These are phyloP conservation scores for Pampusana beccarii DNA, from an alignment of 2,113 vertebrate genomes.

Conservation along the genomic window DNA sequence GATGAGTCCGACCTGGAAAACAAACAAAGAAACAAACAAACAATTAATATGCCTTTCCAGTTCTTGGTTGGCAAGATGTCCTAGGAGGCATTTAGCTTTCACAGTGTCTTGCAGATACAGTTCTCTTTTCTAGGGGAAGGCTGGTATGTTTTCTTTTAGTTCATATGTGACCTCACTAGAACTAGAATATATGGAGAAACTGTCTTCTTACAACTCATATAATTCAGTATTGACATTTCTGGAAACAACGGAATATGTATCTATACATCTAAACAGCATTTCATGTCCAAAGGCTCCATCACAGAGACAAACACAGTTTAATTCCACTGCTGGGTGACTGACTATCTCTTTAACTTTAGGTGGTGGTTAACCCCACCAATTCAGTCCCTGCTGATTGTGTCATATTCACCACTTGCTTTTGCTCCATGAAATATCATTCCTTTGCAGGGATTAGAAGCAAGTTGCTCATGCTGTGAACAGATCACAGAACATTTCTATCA, in stretches of 20 bases:
- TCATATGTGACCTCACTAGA: neutral
- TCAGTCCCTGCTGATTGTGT: neutral
- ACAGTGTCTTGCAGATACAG: neutral
- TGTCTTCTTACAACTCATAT: neutral
- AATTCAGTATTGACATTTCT: neutral
- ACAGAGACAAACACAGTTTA: neutral
- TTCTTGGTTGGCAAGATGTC: neutral
- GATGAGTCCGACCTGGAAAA: constrained; percentile 90
- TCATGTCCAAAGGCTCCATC: neutral
- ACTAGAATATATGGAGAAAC: neutral
- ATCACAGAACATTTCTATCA: neutral
- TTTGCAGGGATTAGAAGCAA: neutral
- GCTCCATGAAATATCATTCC: neutral
- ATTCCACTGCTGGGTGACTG: neutral
- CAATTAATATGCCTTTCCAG: neutral
- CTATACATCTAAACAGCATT: neutral
- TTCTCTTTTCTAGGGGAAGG: neutral
- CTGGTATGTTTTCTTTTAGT: neutral
- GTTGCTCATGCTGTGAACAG: neutral
- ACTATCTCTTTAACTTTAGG: neutral
- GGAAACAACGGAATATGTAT: neutral
- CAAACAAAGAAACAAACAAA: neutral
- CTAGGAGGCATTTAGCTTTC: neutral
- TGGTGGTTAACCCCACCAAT: neutral
- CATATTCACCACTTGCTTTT: neutral